Evolutionary conservation across 1,140 invertebrate genomes (phyloP).

Genomic region (Drosophila pectinifera): DNA sequence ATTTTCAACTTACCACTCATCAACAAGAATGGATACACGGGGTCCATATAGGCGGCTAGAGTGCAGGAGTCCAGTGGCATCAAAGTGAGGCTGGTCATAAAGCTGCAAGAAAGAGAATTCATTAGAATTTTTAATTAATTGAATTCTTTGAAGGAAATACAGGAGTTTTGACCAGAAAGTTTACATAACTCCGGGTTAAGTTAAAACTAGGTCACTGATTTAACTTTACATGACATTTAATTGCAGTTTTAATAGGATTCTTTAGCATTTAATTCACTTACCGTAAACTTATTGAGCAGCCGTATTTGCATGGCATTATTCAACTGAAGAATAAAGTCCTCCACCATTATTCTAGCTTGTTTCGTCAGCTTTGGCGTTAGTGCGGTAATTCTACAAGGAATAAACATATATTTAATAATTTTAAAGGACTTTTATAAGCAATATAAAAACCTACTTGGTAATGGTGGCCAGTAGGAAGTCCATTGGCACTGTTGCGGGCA

Average conservation of each 20-base stretch:
- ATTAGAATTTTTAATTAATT: too few species aligned
- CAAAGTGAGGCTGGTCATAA: slow-evolving; percentile 80
- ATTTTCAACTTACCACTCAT: slow-evolving; percentile 65
- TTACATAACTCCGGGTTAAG: too few species aligned
- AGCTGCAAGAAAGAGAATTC: slow-evolving; percentile 40
- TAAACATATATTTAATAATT: not conserved
- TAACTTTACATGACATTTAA: not conserved
- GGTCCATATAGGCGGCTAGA: slow-evolving; percentile 78
- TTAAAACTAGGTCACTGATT: not conserved
- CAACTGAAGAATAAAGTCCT: slow-evolving; percentile 68
- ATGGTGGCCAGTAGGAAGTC: slow-evolving; percentile 94
- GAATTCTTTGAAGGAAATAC: too few species aligned
- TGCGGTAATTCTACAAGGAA: slow-evolving; percentile 57
- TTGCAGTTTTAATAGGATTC: not conserved
- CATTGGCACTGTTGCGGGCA: slow-evolving; percentile 93
- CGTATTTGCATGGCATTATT: slow-evolving; percentile 74
- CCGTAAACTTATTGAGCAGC: slow-evolving; percentile 77
- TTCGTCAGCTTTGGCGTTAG: slow-evolving; percentile 77
- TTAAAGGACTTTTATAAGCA: not conserved
- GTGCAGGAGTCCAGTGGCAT: slow-evolving; percentile 78
- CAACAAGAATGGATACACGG: slow-evolving; percentile 78
- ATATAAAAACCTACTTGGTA: slow-evolving; percentile 89
- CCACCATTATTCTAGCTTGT: slow-evolving; percentile 68
- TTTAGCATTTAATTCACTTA: slow-evolving; percentile 34
- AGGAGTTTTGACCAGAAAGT: not conserved